Percentiles rank a stretch among this genome's conserved stretches.
phyloP scores from a whole-genome alignment of 2,888 invertebrate genomes.

The Ochropleura leucogaster region DNA sequence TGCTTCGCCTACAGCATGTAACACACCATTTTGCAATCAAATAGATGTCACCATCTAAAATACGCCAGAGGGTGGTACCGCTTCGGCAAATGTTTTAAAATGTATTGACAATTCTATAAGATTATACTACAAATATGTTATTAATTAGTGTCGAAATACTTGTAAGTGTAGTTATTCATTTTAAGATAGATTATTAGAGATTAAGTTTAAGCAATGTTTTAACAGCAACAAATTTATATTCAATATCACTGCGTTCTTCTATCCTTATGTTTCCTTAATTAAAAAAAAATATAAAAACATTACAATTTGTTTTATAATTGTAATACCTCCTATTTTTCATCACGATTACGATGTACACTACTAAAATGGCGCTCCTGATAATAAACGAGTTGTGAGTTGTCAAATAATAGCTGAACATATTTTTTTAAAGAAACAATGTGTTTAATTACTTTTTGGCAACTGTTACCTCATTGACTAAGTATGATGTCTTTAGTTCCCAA shows the following conservation, averaged over 20 bases:
- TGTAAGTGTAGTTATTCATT: background rate
- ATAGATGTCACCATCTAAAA: constrained; percentile 1
- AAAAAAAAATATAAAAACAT: background rate
- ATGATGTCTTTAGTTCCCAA: too few relatives aligned
- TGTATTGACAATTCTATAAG: too few relatives aligned
- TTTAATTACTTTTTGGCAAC: background rate
- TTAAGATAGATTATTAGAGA: background rate
- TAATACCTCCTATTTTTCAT: background rate
- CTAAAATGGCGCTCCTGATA: background rate
- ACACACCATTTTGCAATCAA: background rate
- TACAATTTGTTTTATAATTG: background rate
- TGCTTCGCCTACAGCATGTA: constrained; percentile 6
- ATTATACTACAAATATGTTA: too few relatives aligned
- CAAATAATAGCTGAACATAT: too few relatives aligned
- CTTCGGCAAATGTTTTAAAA: constrained; percentile 25
- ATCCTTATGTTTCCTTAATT: background rate
- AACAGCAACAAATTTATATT: background rate
- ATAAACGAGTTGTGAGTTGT: background rate
- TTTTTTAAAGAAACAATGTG: background rate
- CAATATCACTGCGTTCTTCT: background rate
- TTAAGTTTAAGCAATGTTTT: background rate
- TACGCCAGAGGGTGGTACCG: constrained; percentile 46
- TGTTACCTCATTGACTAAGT: too few relatives aligned
- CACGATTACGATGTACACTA: background rate
- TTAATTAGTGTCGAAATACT: too few relatives aligned